phyloP scores from a whole-genome alignment of 2,113 vertebrate genomes.

The Puma concolor region DNA sequence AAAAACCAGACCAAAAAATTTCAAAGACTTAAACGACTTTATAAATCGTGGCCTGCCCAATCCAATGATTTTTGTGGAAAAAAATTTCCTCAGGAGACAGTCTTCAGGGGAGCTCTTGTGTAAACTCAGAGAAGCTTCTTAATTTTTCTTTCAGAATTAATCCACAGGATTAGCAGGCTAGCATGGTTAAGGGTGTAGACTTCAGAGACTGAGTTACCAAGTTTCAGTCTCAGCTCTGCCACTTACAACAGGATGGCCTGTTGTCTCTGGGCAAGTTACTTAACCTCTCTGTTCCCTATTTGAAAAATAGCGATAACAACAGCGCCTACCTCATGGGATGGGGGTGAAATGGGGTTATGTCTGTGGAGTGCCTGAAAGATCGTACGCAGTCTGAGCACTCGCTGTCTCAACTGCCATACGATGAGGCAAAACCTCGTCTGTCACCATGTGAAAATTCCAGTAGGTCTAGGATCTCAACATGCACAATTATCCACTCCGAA shows the following conservation, averaged over 20 bases:
- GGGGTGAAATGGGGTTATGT: background rate
- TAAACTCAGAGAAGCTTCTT: background rate
- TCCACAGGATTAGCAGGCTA: background rate
- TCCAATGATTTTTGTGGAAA: background rate
- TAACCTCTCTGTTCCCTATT: background rate
- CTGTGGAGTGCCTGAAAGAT: background rate
- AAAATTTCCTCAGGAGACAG: background rate
- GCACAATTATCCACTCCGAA: background rate
- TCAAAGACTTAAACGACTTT: background rate
- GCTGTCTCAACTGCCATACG: fast-evolving
- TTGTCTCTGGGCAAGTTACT: background rate
- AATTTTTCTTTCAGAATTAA: background rate
- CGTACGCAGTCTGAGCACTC: fast-evolving
- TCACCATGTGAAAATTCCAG: background rate
- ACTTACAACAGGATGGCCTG: background rate
- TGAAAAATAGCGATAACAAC: background rate
- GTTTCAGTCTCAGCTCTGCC: background rate
- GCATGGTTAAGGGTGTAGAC: background rate
- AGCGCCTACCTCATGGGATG: background rate
- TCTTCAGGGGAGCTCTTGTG: background rate
- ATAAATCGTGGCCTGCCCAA: too few species aligned
- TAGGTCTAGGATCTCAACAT: background rate
- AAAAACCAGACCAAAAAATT: background rate
- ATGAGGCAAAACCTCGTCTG: background rate
- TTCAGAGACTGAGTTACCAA: background rate